Evolutionary conservation across 2,888 invertebrate genomes (phyloP).

Genomic region (Mythimna ferrago): DNA sequence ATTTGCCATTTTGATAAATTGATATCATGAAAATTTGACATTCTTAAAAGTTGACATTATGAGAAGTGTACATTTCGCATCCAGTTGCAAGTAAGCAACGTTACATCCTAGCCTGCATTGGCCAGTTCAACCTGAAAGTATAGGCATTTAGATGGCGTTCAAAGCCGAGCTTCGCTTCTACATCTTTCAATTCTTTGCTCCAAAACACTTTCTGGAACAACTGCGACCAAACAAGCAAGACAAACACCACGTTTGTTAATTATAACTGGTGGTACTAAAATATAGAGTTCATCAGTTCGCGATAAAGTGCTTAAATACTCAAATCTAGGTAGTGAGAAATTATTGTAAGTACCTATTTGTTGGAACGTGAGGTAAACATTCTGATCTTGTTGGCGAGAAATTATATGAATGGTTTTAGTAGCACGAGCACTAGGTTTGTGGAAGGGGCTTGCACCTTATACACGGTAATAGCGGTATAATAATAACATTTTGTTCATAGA

Average conservation of each 20-base stretch:
- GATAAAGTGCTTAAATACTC: constrained; percentile 22
- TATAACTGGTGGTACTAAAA: constrained; percentile 44
- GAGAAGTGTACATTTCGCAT: too few species aligned
- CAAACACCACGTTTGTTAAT: constrained; percentile 57
- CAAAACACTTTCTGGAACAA: constrained; percentile 45
- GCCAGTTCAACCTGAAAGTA: background rate
- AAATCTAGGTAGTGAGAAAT: constrained; percentile 15
- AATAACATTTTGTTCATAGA: too few species aligned
- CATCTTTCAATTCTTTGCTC: constrained; percentile 1
- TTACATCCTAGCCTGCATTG: too few species aligned
- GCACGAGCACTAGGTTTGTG: background rate
- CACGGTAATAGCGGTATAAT: too few species aligned
- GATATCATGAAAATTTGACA: too few species aligned
- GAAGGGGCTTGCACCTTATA: background rate
- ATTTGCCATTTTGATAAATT: too few species aligned
- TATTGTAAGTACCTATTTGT: constrained; percentile 6
- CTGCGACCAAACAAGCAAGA: constrained; percentile 39
- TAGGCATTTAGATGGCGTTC: background rate
- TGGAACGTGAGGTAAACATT: background rate
- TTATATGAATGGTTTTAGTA: constrained; percentile 12
- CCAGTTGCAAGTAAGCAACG: too few species aligned
- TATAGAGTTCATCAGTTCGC: constrained; percentile 35
- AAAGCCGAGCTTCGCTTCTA: background rate
- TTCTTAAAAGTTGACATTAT: too few species aligned
- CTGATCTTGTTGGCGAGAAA: background rate